phyloP scores from a whole-genome alignment of 2,797 vertebrate species.

The Poeciliopsis presidionis region DNA sequence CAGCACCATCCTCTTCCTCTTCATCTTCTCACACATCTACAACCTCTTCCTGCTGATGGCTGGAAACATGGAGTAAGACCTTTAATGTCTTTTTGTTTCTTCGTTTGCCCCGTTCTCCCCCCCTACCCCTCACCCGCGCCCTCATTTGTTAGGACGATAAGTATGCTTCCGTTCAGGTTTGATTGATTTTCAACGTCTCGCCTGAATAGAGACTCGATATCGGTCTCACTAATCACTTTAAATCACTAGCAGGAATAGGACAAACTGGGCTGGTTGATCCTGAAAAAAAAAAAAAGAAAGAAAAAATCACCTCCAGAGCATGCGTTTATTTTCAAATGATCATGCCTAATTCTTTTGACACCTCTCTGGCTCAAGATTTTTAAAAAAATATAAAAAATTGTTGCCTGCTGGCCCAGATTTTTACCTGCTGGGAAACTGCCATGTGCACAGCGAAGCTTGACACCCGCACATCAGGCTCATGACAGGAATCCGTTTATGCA shows the following conservation, averaged over 20 bases:
- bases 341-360: constrained; percentile 44
- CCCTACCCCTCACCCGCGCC: not conserved
- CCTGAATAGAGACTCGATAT: constrained; percentile 57
- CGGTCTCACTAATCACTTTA: constrained; percentile 65
- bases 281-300: constrained; percentile 16
- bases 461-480: constrained; percentile 57
- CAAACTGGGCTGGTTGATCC: constrained; percentile 44
- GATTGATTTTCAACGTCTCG: constrained; percentile 66
- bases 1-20: constrained; percentile 96
- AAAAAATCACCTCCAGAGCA: constrained; percentile 53
- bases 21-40: constrained; percentile 98
- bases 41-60: constrained; percentile 93
- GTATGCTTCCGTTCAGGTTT: constrained; percentile 45
- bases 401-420: constrained; percentile 4
- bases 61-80: constrained; percentile 91
- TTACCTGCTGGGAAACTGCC: constrained; percentile 43
- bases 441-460: constrained; percentile 43
- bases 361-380: constrained; percentile 13
- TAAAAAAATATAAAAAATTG: not conserved
- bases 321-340: constrained; percentile 49
- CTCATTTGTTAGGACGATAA: constrained; percentile 56
- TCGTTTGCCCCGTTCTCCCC: not conserved
- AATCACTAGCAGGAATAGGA: constrained; percentile 50
- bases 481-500: constrained; percentile 74
- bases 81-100: constrained; percentile 31